Base-by-base conservation (phyloP, 2,113 vertebrate species). In the Amphiprion percula region DNA sequence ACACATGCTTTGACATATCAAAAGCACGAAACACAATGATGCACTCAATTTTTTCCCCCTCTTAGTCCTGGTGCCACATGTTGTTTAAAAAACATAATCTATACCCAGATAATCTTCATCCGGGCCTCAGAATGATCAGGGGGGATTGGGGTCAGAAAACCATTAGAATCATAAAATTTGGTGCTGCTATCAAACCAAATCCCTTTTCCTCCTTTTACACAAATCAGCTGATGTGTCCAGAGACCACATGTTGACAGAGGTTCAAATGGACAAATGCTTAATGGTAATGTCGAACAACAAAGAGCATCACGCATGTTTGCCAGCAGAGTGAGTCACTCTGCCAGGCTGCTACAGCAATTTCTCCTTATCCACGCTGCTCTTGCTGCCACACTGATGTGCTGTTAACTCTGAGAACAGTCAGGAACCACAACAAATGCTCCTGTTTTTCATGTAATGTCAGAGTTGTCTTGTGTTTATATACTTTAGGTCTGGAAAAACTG, bases 81-180 rank as follows among this genome's bases (percentile, higher is more conserved):
- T 86, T 86, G 78, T 83, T 74, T 79, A 80, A 80, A 92, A 90
- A 93, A 83, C 82, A 91, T 93, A 92, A 94, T 94, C 90, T 92
- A 83, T 80, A 59, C 64, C 41, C 82, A 70, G 75, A 86, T 94
- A 91, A 95, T 95, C 92, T 92, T 89, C 82, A 53, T 82, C 79
- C 71, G n/a, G 75, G 90, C 90, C 89, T 91, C 84, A 49, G 72
- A 92, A 92, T 91, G 87, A 90, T 93, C 93, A 91, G 80, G 77
- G 52, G 84, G 91, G 91, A 95, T 95, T 95, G 86, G 93, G 94
- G 95, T 95, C 93, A 95, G 83, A 91, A 94, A 92, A 86, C 85
- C 93, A 94, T 93, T 92, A 90, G 74, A 91, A 92, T 92, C 91
- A 88, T 87, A 89, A 86, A 85, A 91, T 91, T 77, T 85, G 54